Percentiles rank a stretch among this genome's conserved stretches.
phyloP scores from a whole-genome alignment of 2,888 invertebrate genomes.

The Limnephilus marmoratus region DNA sequence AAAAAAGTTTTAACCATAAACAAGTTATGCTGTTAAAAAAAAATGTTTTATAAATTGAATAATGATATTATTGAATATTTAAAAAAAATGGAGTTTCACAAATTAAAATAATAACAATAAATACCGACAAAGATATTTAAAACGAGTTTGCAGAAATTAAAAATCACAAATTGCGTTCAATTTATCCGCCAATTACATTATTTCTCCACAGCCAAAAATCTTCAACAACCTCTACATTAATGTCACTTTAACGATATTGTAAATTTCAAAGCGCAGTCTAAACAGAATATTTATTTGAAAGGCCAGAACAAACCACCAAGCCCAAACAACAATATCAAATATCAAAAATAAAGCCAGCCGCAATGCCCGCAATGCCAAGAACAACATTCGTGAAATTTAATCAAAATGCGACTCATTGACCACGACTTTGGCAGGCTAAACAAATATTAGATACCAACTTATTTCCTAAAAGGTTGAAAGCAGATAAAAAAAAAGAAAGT shows the following conservation, averaged over 20 bases:
- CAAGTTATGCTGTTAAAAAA: too few species aligned
- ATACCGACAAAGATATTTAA: neutral
- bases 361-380: neutral
- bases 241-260: neutral
- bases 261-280: neutral
- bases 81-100: too few species aligned
- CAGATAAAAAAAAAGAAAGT: too few species aligned
- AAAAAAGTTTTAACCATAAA: neutral
- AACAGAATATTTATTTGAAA: neutral
- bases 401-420: neutral
- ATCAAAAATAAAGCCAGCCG: conserved; percentile 27
- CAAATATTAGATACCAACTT: neutral
- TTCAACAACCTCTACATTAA: neutral
- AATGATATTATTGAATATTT: too few species aligned
- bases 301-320: neutral
- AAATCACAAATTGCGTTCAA: neutral
- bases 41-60: too few species aligned
- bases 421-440: neutral
- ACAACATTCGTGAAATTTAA: neutral
- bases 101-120: too few species aligned
- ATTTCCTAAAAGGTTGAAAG: neutral
- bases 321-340: neutral
- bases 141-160: neutral
- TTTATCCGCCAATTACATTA: neutral
- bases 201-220: neutral